phyloP scores from a whole-genome alignment of 64 coral and sea anemone genomes.

The Porites lutea region DNA sequence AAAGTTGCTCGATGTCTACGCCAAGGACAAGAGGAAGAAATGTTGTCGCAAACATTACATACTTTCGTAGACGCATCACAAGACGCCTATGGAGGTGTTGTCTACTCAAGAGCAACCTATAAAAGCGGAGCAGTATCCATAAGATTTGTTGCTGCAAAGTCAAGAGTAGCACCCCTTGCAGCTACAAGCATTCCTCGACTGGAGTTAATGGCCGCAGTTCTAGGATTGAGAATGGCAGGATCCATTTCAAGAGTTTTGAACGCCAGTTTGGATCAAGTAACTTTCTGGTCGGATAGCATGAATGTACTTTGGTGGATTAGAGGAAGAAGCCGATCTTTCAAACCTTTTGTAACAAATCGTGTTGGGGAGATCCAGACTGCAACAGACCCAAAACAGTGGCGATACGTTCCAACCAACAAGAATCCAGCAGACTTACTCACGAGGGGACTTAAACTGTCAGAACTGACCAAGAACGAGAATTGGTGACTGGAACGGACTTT shows the following conservation, averaged over 20 bases:
- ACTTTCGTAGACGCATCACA: conserved; percentile 57
- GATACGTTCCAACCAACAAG: neutral
- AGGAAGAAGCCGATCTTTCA: conserved; percentile 55
- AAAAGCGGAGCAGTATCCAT: conserved; percentile 44
- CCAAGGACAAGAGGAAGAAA: conserved; percentile 51
- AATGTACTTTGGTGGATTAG: conserved; percentile 79
- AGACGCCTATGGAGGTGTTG: conserved; percentile 65
- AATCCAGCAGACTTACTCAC: neutral
- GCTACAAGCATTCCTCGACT: conserved; percentile 56
- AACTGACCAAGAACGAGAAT: neutral
- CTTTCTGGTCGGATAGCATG: conserved; percentile 63
- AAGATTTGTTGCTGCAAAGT: conserved; percentile 58
- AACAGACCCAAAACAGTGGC: neutral
- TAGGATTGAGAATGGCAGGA: conserved; percentile 52
- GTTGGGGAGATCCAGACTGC: neutral
- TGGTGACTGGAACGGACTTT: conserved; percentile 20
- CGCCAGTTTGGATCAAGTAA: neutral
- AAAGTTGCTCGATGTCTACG: conserved; percentile 72
- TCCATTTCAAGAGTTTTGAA: conserved; percentile 37
- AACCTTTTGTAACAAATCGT: conserved; percentile 49
- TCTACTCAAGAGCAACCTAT: conserved; percentile 52
- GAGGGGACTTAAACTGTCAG: neutral
- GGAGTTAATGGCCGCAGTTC: conserved; percentile 73
- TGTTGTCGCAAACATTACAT: conserved; percentile 30
- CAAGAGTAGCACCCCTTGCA: conserved; percentile 57